A percentile compares a stretch with the other conserved stretches of the same genome.
Conservation (phyloP, 2,113 vertebrate genomes). For the Sapayoa aenigma region DNA sequence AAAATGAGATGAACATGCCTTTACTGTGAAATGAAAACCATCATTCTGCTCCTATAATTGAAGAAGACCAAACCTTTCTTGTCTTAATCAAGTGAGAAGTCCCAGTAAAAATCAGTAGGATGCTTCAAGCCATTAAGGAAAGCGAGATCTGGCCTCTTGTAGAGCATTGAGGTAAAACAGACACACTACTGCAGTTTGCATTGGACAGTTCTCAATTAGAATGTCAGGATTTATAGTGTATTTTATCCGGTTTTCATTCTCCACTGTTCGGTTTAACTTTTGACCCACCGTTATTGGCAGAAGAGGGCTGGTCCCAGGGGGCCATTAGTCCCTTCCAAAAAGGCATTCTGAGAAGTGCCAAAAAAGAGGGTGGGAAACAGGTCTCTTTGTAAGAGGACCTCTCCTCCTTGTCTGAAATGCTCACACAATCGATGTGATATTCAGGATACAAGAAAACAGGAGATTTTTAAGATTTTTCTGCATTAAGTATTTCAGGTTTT, state of each 20-base stretch:
- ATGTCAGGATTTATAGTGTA: constrained; percentile 57
- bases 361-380: constrained; percentile 8
- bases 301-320: constrained; percentile 33
- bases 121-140: constrained; percentile 4
- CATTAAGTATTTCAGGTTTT: background rate
- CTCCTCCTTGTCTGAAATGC: background rate
- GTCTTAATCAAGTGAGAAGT: background rate
- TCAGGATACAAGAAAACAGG: background rate
- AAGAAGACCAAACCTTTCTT: background rate
- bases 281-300: constrained; percentile 47
- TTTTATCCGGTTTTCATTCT: constrained; percentile 56
- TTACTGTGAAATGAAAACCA: constrained; percentile 20
- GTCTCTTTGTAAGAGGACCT: background rate
- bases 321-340: constrained; percentile 46
- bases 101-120: constrained; percentile 15
- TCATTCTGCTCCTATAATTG: background rate
- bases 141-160: background rate
- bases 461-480: background rate
- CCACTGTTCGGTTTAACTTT: constrained; percentile 56
- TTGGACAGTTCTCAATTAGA: constrained; percentile 62
- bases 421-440: background rate
- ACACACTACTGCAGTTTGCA: constrained; percentile 36
- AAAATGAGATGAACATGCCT: constrained; percentile 21
- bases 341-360: constrained; percentile 10
- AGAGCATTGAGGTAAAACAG: constrained; percentile 52